phyloP scores from a whole-genome alignment of 2,888 invertebrate species.

The Xylota segnis region DNA sequence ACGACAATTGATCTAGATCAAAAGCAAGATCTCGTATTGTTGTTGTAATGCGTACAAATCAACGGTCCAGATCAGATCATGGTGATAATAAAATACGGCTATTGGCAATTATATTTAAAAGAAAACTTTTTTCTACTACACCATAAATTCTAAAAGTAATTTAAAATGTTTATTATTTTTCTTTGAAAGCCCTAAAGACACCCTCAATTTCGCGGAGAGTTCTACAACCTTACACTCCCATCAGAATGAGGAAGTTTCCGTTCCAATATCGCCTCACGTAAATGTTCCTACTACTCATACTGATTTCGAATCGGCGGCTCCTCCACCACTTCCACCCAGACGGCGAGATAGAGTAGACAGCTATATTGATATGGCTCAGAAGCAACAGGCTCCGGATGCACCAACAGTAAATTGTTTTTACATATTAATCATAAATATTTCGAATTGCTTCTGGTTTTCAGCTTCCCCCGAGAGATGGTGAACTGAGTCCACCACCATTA shows the following conservation, averaged over 20 bases:
- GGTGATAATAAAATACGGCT: no score
- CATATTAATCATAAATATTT: neutral
- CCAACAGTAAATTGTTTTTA: conserved; percentile 84
- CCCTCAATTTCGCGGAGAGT: conserved; percentile 36
- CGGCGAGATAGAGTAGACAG: conserved; percentile 83
- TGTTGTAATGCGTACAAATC: no score
- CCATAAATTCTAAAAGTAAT: no score
- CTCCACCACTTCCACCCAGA: conserved; percentile 83
- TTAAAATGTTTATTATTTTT: neutral
- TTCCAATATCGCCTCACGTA: conserved; percentile 84
- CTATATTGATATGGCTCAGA: conserved; percentile 83
- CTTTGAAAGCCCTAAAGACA: conserved; percentile 51
- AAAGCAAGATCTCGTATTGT: no score
- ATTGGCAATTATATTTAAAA: no score
- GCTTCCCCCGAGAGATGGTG: conserved; percentile 89
- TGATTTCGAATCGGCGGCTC: conserved; percentile 81
- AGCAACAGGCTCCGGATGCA: conserved; percentile 88
- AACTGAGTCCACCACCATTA: conserved; percentile 88
- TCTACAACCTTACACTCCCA: conserved; percentile 45
- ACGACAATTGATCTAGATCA: no score
- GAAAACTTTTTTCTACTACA: no score
- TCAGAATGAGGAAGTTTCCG: conserved; percentile 66
- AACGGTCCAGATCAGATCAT: no score
- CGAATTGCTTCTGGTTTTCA: conserved; percentile 78
- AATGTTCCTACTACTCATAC: conserved; percentile 83